Base-by-base conservation (phyloP, 2,113 vertebrate genomes). In the Tachuris rubrigastra region DNA sequence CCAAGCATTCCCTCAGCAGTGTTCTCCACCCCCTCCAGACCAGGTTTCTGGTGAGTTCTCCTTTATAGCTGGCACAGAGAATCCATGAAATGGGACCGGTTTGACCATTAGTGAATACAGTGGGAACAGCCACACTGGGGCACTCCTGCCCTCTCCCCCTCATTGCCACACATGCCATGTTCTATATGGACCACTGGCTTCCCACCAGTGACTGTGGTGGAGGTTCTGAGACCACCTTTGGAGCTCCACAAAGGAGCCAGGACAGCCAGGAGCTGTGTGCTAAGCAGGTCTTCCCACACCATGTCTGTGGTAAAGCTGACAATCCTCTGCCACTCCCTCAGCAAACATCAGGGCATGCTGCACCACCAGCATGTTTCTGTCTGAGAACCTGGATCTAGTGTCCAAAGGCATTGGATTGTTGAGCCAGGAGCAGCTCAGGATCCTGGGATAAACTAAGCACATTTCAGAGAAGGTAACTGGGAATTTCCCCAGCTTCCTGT, bases 21-120 rank as follows among this genome's bases (percentile, higher is more conserved):
- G 42, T 5, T 17, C 60, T n/a, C 89, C 80, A 78, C 44, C 76
- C 72, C 15, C n/a, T 25, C 31, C 47, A 0, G 65, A 84, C 59
- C 39, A 95, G 44, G 76, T 71, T 96, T 86, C 52, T 96, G 89
- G 96, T 97, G 73, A 37, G 96, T 92, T 84, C 73, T 78, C 19
- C 25, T 67, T 79, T 60, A 35, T 25, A 94, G 33, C 19, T 58
- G 39, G 18, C n/a, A 25, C 11, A 37, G 53, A 55, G 21, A 90
- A 12, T 4, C 12, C 46, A 35, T 67, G 33, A 77, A 49, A 71
- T 11, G 35, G 56, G 50, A 55, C 23, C 21, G 35, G 46, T 77
- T 86, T 49, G 42, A 25, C 33, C 44, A 52, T 46, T 37, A 89
- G n/a, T 33, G 33, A 72, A 33, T 20, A 59, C 17, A 89, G 41